These are phyloP conservation scores for Drosophila sordidapex DNA, from an alignment of 2,888 invertebrate species.

Conservation along the genomic window DNA sequence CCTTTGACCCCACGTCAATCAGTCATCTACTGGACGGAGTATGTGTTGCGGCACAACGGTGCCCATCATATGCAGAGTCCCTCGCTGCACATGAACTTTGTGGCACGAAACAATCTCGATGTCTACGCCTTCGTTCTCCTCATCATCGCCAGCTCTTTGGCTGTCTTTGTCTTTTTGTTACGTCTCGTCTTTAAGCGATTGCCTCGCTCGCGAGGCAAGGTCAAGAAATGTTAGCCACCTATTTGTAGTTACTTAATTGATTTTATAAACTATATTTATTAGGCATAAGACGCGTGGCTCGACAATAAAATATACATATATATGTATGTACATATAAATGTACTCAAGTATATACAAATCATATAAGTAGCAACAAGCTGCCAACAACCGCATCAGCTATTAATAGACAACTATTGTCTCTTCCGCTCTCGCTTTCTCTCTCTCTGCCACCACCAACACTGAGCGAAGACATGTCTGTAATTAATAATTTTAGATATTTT, in stretches of 20 bases:
- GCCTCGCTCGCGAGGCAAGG: constrained; percentile 21
- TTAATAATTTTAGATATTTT: neutral
- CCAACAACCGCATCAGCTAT: constrained; percentile 41
- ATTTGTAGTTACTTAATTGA: constrained; percentile 9
- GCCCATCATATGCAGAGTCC: constrained; percentile 86
- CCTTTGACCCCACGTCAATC: constrained; percentile 86
- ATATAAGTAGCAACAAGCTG: constrained; percentile 50
- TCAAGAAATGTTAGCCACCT: constrained; percentile 25
- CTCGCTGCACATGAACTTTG: constrained; percentile 84
- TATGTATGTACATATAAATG: neutral
- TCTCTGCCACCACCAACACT: constrained; percentile 23
- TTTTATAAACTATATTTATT: constrained; percentile 12
- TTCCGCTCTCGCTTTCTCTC: neutral
- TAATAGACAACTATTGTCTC: constrained; percentile 39
- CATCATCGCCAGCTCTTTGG: neutral
- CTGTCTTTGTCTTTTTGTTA: neutral
- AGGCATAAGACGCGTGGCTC: constrained; percentile 23
- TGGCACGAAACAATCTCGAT: constrained; percentile 85
- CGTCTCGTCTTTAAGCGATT: constrained; percentile 6
- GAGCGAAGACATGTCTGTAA: neutral
- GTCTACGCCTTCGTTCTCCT: constrained; percentile 67
- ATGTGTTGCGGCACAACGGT: constrained; percentile 86
- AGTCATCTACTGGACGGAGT: constrained; percentile 87
- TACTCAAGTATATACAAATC: neutral
- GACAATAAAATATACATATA: constrained; percentile 4